These are phyloP conservation scores for Troides helena DNA, from an alignment of 2,888 invertebrate species.

Conservation along the genomic window DNA sequence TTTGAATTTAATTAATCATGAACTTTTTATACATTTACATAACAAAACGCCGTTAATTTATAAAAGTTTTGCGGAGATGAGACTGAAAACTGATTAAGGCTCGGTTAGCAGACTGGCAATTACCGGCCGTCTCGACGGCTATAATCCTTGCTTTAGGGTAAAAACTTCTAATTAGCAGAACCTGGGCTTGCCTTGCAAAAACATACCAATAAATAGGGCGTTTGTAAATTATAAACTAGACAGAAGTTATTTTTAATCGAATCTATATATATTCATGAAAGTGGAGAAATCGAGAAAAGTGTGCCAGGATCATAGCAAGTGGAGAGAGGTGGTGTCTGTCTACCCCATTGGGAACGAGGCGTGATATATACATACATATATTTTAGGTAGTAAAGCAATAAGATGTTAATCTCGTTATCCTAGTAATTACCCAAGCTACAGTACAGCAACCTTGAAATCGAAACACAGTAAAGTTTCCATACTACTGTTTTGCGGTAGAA, in stretches of 20 bases:
- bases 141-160: slow-evolving; percentile 30
- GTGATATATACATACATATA: background rate
- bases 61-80: slow-evolving; percentile 1
- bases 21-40: background rate
- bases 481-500: too few species aligned
- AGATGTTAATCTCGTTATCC: too few species aligned
- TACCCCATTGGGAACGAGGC: too few species aligned
- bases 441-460: too few species aligned
- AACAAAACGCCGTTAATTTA: background rate
- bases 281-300: too few species aligned
- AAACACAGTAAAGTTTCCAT: too few species aligned
- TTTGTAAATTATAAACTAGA: background rate
- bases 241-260: background rate
- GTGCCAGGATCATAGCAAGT: too few species aligned
- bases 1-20: too few species aligned
- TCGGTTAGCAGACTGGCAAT: slow-evolving; percentile 26
- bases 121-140: slow-evolving; percentile 29
- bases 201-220: background rate
- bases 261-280: background rate
- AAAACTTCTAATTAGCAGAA: slow-evolving; percentile 32
- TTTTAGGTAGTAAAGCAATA: background rate
- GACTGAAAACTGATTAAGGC: slow-evolving; percentile 36
- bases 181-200: background rate
- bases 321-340: too few species aligned
- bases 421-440: too few species aligned